These are phyloP conservation scores for Eutrigla gurnardus DNA, from an alignment of 2,797 vertebrate species.

Conservation along the genomic window DNA sequence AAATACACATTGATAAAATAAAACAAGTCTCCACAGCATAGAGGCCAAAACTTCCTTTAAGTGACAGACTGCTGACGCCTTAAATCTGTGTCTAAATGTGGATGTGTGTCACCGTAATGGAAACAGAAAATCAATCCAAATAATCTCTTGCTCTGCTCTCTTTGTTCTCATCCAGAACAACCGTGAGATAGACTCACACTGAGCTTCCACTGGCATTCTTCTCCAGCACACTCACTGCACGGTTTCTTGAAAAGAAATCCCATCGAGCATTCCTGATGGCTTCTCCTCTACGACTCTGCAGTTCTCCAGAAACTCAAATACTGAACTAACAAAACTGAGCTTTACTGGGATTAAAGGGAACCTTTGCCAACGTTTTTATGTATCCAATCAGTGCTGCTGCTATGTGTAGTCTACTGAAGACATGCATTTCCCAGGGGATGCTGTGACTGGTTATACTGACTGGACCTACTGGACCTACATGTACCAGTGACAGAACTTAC, in stretches of 20 bases:
- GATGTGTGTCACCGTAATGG: neutral
- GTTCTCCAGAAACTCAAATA: neutral
- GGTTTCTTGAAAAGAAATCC: conserved; percentile 5
- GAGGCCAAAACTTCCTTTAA: conserved; percentile 11
- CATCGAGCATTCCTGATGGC: neutral
- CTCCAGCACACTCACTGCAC: neutral
- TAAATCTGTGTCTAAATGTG: neutral
- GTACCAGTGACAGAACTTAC: too few species aligned
- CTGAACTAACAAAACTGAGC: conserved; percentile 16
- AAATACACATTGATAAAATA: neutral
- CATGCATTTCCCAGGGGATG: too few species aligned
- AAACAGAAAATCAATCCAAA: neutral
- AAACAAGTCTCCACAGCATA: neutral
- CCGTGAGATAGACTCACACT: neutral
- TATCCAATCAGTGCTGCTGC: too few species aligned
- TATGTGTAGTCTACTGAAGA: too few species aligned
- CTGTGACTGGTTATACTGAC: too few species aligned
- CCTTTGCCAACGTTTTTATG: too few species aligned
- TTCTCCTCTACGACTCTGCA: neutral
- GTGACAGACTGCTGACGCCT: neutral
- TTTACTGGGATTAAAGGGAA: neutral
- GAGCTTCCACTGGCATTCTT: neutral
- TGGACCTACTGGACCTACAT: too few species aligned
- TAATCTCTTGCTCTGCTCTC: too few species aligned
- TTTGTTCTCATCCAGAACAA: conserved; percentile 35